Conservation (phyloP, 2,113 vertebrate genomes). For the Petroica traversi region DNA sequence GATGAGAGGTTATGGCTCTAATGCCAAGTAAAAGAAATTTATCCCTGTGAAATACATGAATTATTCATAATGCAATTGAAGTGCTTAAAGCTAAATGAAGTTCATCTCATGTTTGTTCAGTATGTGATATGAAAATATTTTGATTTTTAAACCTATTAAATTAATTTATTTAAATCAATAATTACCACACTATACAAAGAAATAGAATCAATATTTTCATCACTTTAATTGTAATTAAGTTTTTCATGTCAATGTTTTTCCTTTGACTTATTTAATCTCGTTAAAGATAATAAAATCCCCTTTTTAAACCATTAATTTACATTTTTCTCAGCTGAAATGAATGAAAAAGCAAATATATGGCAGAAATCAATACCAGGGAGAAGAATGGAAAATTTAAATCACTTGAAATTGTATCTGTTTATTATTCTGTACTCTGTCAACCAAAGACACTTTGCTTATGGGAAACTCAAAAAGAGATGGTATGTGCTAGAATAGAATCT, state of each 20-base stretch:
- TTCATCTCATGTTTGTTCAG: neutral
- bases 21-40: neutral
- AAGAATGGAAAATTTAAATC: neutral
- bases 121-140: neutral
- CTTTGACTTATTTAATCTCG: slow-evolving; percentile 17
- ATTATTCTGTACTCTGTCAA: neutral
- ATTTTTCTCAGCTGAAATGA: slow-evolving; percentile 15
- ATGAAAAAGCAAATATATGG: slow-evolving; percentile 14
- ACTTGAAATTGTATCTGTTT: neutral
- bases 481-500: neutral
- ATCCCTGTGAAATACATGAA: neutral
- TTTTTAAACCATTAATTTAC: slow-evolving; percentile 39
- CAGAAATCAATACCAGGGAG: slow-evolving; percentile 27
- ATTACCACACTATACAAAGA: neutral
- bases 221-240: neutral
- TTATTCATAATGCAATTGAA: neutral
- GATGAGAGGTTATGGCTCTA: neutral
- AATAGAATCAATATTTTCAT: neutral
- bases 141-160: neutral
- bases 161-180: neutral
- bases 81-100: neutral
- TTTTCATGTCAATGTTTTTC: slow-evolving; percentile 6
- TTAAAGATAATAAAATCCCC: neutral
- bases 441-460: neutral
- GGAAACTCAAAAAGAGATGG: neutral